Conservation (phyloP, 2,888 invertebrate genomes). For the Mechanitis mazaeus region DNA sequence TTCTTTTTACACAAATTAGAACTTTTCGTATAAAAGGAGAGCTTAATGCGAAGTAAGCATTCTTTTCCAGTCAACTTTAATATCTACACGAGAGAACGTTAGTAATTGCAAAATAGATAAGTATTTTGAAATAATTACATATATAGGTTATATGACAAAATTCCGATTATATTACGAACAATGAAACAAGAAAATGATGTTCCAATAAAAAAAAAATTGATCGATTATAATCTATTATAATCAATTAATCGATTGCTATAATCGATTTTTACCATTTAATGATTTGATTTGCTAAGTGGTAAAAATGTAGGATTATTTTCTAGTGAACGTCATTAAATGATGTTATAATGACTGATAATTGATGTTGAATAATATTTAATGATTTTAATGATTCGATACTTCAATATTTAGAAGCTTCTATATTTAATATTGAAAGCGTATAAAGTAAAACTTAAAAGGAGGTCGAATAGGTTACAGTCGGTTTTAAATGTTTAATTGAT, state of each 20-base stretch:
- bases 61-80: too few species aligned
- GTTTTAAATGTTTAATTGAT: constrained; percentile 4
- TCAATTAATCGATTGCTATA: constrained; percentile 61
- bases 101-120: too few species aligned
- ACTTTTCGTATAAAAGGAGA: too few species aligned
- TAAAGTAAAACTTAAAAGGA: neutral
- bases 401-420: neutral
- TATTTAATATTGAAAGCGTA: too few species aligned
- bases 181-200: neutral
- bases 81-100: too few species aligned
- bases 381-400: neutral
- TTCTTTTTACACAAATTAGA: too few species aligned
- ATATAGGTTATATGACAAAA: too few species aligned
- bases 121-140: too few species aligned
- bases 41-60: too few species aligned
- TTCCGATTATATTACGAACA: neutral
- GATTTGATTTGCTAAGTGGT: neutral
- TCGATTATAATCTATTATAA: constrained; percentile 55
- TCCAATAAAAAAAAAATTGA: neutral
- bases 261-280: constrained; percentile 37
- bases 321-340: constrained; percentile 1
- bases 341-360: neutral
- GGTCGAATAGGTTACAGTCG: neutral
- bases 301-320: neutral
- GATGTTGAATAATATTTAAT: neutral